phyloP scores from a whole-genome alignment of 1,140 invertebrate genomes.

The Drosophila ironensis region DNA sequence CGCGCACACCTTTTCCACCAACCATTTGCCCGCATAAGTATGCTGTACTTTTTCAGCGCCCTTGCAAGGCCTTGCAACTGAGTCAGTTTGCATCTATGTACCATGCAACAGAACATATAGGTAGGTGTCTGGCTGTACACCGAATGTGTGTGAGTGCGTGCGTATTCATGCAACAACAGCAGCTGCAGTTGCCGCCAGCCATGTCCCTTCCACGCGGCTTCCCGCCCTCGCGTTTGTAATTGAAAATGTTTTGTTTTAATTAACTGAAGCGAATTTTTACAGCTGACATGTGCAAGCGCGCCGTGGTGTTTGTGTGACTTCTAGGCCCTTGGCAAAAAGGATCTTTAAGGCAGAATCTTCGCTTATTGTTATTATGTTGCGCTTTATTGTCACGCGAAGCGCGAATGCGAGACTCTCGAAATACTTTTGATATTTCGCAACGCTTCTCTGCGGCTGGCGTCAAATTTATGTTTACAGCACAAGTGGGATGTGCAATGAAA shows the following conservation, averaged over 20 bases:
- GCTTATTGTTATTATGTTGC: slow-evolving; percentile 65
- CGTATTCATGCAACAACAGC: slow-evolving; percentile 41
- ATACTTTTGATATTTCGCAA: slow-evolving; percentile 44
- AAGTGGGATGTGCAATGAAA: slow-evolving; percentile 69
- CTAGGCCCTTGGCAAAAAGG: slow-evolving; percentile 26
- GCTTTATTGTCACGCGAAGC: slow-evolving; percentile 70
- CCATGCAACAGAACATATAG: not conserved
- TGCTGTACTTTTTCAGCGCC: slow-evolving; percentile 41
- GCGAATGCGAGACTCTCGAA: slow-evolving; percentile 17
- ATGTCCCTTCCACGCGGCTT: not conserved
- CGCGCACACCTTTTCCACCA: slow-evolving; percentile 36
- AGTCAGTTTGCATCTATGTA: not conserved
- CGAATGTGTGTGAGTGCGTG: not conserved
- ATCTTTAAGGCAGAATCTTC: slow-evolving; percentile 35
- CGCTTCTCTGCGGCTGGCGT: slow-evolving; percentile 35
- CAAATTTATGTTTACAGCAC: slow-evolving; percentile 75
- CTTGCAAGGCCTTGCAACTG: slow-evolving; percentile 26
- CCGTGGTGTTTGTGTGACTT: slow-evolving; percentile 15
- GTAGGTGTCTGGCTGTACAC: not conserved
- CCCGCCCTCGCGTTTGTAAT: slow-evolving; percentile 33
- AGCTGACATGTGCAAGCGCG: slow-evolving; percentile 31
- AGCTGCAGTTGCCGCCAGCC: slow-evolving; percentile 32
- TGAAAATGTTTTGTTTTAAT: slow-evolving; percentile 80
- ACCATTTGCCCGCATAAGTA: slow-evolving; percentile 50
- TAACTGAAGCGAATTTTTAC: slow-evolving; percentile 67